Evolutionary conservation across 2,113 vertebrate genomes (phyloP).

Genomic region (Centropus bengalensis): DNA sequence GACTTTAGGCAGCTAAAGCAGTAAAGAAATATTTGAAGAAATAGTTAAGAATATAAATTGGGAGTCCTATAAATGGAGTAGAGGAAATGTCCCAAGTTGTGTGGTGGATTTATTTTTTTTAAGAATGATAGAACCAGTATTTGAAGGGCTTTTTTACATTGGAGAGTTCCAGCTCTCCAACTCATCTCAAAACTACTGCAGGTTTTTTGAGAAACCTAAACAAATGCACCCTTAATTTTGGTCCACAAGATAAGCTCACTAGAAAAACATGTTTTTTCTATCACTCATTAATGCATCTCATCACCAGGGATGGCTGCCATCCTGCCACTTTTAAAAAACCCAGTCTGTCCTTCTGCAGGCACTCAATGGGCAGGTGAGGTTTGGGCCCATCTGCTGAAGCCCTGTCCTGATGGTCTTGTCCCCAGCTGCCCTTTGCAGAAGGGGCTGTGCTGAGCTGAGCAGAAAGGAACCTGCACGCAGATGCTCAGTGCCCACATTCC

Average conservation of each 20-base stretch:
- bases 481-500: not conserved
- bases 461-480: not conserved
- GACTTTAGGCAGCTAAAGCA: conserved; percentile 4
- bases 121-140: not conserved
- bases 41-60: not conserved
- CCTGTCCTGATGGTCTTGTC: not conserved
- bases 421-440: not conserved
- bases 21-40: conserved; percentile 4
- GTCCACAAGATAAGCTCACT: not conserved
- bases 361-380: not conserved
- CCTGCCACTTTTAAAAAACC: not conserved
- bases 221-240: not conserved
- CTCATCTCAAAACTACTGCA: not conserved
- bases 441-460: not conserved
- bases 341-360: not conserved
- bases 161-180: not conserved
- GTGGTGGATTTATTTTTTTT: not conserved
- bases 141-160: not conserved
- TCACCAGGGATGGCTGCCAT: not conserved
- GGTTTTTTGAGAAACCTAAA: not conserved
- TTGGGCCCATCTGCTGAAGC: not conserved
- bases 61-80: not conserved
- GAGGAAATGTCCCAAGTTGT: not conserved
- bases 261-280: not conserved
- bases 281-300: not conserved